Evolutionary conservation across 2,888 invertebrate genomes (phyloP).

Genomic region (Leptogaster cylindrica): DNA sequence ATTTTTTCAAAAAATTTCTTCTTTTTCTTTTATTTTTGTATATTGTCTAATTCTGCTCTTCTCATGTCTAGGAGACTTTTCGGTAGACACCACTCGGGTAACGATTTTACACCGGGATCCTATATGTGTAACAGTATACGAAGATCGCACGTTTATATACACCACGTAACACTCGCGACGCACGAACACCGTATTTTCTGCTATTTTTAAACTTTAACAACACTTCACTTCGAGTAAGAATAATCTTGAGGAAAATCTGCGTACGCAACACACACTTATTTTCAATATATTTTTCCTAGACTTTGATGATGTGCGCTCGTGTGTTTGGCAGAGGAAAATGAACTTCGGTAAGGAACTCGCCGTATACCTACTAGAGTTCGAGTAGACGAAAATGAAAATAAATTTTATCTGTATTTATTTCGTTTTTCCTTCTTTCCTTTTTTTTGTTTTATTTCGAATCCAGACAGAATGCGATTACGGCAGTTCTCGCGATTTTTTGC

Average conservation of each 20-base stretch:
- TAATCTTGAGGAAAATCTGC: conserved; percentile 32
- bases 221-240: conserved; percentile 23
- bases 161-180: conserved; percentile 45
- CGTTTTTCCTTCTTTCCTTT: neutral
- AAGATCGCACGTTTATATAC: conserved; percentile 29
- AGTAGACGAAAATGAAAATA: conserved; percentile 30
- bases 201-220: conserved; percentile 45
- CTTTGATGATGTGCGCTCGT: too few species aligned
- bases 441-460: neutral
- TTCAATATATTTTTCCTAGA: neutral
- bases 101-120: conserved; percentile 9
- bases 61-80: too few species aligned
- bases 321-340: conserved; percentile 31
- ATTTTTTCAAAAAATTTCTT: too few species aligned
- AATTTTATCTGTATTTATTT: conserved; percentile 19
- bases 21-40: too few species aligned
- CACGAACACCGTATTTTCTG: conserved; percentile 44
- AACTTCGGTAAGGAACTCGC: conserved; percentile 22
- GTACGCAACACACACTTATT: conserved; percentile 16
- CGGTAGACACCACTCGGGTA: too few species aligned
- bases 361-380: neutral
- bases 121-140: conserved; percentile 20
- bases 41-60: too few species aligned
- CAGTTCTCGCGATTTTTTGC: neutral
- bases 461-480: too few species aligned